These are phyloP conservation scores for Antitype chi DNA, from an alignment of 2,888 invertebrate species.

Conservation along the genomic window DNA sequence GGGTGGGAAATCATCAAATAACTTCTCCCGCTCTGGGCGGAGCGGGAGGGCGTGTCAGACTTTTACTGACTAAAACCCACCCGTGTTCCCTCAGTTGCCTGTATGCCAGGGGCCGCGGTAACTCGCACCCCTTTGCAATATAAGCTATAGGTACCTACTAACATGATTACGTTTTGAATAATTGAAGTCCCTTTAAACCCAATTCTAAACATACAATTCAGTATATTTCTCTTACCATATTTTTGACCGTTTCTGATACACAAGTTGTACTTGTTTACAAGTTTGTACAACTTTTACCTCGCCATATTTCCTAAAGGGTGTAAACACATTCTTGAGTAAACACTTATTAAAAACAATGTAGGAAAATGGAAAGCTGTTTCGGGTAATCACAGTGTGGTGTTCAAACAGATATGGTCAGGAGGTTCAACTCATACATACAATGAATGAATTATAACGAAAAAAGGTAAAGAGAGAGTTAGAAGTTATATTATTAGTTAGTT, in stretches of 20 bases:
- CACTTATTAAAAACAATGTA: conserved; percentile 52
- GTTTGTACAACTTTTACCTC: conserved; percentile 20
- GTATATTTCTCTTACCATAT: not conserved
- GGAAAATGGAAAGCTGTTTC: conserved; percentile 54
- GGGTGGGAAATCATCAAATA: too few species aligned
- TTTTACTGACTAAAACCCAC: too few species aligned
- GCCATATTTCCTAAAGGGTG: conserved; percentile 31
- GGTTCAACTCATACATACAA: not conserved
- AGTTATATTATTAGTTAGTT: not conserved
- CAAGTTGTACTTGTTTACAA: conserved; percentile 10
- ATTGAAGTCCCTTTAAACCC: not conserved
- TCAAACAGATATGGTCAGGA: conserved; percentile 16
- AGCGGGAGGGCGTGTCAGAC: too few species aligned
- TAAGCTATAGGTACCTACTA: not conserved
- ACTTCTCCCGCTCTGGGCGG: too few species aligned
- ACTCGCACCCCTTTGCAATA: too few species aligned
- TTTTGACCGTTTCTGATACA: not conserved
- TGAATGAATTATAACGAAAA: not conserved
- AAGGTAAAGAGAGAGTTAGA: not conserved
- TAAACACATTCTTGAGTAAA: conserved; percentile 41
- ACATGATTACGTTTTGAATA: not conserved
- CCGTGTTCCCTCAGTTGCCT: too few species aligned
- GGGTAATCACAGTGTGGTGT: conserved; percentile 8
- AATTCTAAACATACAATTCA: not conserved
- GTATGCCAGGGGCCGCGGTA: too few species aligned